Base-by-base conservation (phyloP, 1,140 invertebrate species). In the Lerema accius region DNA sequence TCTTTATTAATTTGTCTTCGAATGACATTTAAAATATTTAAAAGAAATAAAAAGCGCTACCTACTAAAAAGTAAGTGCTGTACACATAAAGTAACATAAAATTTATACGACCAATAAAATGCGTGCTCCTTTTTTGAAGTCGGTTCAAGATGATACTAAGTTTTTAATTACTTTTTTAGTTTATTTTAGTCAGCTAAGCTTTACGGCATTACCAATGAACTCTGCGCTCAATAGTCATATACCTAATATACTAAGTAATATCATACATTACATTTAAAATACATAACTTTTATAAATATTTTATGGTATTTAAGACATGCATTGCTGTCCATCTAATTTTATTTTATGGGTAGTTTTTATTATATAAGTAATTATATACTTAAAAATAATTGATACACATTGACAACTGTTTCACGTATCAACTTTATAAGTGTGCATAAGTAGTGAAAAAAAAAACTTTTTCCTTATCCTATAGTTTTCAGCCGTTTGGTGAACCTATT, bases 401-500 rank as follows among this genome's bases (percentile, higher is more conserved):
- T n/a, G n/a, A n/a, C n/a, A n/a, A n/a, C n/a, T n/a, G n/a, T n/a
- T n/a, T n/a, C n/a, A n/a, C n/a, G n/a, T n/a, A n/a, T n/a, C n/a
- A n/a, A n/a, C n/a, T n/a, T n/a, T n/a, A n/a, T n/a, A n/a, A n/a
- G n/a, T n/a, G n/a, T n/a, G n/a, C n/a, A n/a, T n/a, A n/a, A n/a
- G n/a, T n/a, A n/a, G n/a, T n/a, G n/a, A n/a, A n/a, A n/a, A n/a
- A n/a, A n/a, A n/a, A n/a, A n/a, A n/a, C n/a, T n/a, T n/a, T n/a
- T n/a, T n/a, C n/a, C n/a, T 43, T 14, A 35, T 53, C 39, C 51
- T 13, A 43, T 28, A 7, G 42, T 23, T 16, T 16, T 15, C 13
- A 42, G 0, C 37, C 7, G n/a, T 10, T 13, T 43, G 39, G 51
- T 28, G 7, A 56, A 6, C 32, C 55, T 50, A 37, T 26, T 51